phyloP scores from a whole-genome alignment of 92 coral and sea anemone species.

The Chrysogorgia sp. region DNA sequence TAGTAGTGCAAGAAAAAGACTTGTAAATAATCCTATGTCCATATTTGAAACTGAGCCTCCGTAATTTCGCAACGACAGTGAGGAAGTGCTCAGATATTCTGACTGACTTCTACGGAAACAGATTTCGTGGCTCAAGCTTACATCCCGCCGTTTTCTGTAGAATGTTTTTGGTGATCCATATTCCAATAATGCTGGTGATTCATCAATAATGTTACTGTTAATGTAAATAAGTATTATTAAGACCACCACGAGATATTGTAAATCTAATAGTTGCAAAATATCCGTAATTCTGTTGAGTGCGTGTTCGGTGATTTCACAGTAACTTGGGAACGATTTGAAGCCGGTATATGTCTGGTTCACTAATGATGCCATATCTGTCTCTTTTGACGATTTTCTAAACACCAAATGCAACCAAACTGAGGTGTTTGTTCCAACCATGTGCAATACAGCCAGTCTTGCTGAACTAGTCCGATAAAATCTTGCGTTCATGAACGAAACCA shows the following conservation, averaged over 20 bases:
- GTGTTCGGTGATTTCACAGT: constrained; percentile 11
- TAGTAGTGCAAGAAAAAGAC: constrained; percentile 21
- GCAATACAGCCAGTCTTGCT: constrained; percentile 16
- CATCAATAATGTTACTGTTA: constrained; percentile 9
- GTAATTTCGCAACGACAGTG: neutral
- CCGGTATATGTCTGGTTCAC: too few relatives aligned
- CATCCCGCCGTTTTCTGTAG: neutral
- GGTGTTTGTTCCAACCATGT: constrained; percentile 39
- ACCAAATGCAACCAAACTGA: constrained; percentile 11
- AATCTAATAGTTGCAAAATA: constrained; percentile 1
- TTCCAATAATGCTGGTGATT: neutral
- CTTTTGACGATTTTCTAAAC: constrained; percentile 13
- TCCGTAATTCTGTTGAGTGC: constrained; percentile 10
- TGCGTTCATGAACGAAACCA: constrained; percentile 16
- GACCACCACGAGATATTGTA: constrained; percentile 1
- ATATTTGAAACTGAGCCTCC: neutral
- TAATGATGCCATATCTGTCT: neutral
- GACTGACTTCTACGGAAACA: constrained; percentile 20
- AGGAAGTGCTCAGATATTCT: neutral
- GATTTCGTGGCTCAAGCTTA: constrained; percentile 10
- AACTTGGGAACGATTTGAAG: neutral
- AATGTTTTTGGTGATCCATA: neutral
- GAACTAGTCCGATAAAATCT: constrained; percentile 24
- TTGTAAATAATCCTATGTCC: constrained; percentile 4
- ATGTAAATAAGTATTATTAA: constrained; percentile 23